These are phyloP conservation scores for Anastatus disparis DNA, from an alignment of 1,140 invertebrate species.

Conservation along the genomic window DNA sequence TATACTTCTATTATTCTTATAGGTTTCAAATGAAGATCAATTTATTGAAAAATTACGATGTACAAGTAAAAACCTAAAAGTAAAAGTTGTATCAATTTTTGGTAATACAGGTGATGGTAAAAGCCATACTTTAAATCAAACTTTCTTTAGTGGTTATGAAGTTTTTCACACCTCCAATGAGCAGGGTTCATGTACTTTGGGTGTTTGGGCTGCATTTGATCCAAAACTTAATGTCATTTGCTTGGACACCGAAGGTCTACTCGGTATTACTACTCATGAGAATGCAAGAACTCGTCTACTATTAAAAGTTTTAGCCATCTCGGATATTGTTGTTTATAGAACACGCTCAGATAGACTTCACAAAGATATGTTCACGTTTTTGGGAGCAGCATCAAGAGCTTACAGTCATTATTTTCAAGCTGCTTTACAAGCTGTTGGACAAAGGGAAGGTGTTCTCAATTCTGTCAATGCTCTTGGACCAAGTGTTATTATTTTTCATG, in stretches of 20 bases:
- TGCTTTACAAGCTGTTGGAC: slow-evolving; percentile 71
- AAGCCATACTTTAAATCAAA: slow-evolving; percentile 84
- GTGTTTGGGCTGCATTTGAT: slow-evolving; percentile 84
- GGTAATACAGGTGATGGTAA: slow-evolving; percentile 90
- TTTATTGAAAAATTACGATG: slow-evolving; percentile 68
- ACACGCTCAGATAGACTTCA: slow-evolving; percentile 82
- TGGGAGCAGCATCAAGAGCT: slow-evolving; percentile 81
- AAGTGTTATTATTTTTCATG: slow-evolving; percentile 83
- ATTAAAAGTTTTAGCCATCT: slow-evolving; percentile 79
- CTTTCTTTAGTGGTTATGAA: slow-evolving; percentile 81
- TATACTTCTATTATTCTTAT: neutral
- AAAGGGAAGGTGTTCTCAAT: slow-evolving; percentile 66
- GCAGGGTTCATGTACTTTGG: slow-evolving; percentile 81
- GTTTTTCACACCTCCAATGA: slow-evolving; percentile 80
- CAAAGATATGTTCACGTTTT: slow-evolving; percentile 82
- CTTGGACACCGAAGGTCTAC: slow-evolving; percentile 84
- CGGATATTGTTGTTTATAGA: slow-evolving; percentile 84
- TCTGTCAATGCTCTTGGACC: slow-evolving; percentile 74
- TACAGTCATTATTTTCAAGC: slow-evolving; percentile 80
- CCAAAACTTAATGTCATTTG: slow-evolving; percentile 74
- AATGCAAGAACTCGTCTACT: slow-evolving; percentile 80
- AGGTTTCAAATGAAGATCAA: slow-evolving; percentile 64
- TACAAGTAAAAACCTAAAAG: slow-evolving; percentile 63
- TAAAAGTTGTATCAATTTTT: slow-evolving; percentile 89
- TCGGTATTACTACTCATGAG: slow-evolving; percentile 75